Base-by-base conservation (phyloP, 1,140 invertebrate species). In the Yoshiicerus persimilis region DNA sequence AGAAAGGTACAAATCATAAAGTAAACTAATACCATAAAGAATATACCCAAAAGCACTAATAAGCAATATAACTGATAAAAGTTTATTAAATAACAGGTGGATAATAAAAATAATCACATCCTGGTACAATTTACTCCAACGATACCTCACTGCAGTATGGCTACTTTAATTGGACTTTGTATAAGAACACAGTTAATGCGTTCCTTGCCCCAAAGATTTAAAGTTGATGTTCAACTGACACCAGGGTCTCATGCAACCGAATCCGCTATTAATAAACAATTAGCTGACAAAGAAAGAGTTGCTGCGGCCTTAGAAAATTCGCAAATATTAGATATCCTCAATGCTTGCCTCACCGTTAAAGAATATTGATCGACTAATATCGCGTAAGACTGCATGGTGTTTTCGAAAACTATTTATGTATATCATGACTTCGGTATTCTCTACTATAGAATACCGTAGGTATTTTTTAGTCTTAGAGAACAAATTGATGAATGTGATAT, bases 111-210 rank as follows among this genome's bases (percentile, higher is more conserved):
- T 70, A 97, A 96, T 91, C 93, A 91, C 66, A 95, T 99, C 0
- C 92, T 94, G 87, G 94, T 99, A 5, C 93, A 95, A 88, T 99
- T 99, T 92, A 99, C 98, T 0, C 99, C 99, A 13, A 99, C 99
- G 0, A 99, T 99, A 91, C 98, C 98, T 0, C 98, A 99, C 92
- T 99, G 99, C 92, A 99, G 97, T 91, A 98, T 99, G 98, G 99
- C 98, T 32, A 99, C 99, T 47, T 92, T 99, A n/a, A 99, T 99
- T 92, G 99, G 96, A 92, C 92, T 97, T 25, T 96, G 96, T 5
- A 96, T 97, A 89, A 92, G 96, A 88, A 97, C 99, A 0, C 97
- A 98, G 92, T 93, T 99, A 16, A 92, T 99, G 25, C 93, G 98
- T 89, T 96, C 96, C 13, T 92, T 99, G 38, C 98, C 98, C 1